These are phyloP conservation scores for Drosophila repleta DNA, from an alignment of 1,140 invertebrate genomes.

Conservation along the genomic window DNA sequence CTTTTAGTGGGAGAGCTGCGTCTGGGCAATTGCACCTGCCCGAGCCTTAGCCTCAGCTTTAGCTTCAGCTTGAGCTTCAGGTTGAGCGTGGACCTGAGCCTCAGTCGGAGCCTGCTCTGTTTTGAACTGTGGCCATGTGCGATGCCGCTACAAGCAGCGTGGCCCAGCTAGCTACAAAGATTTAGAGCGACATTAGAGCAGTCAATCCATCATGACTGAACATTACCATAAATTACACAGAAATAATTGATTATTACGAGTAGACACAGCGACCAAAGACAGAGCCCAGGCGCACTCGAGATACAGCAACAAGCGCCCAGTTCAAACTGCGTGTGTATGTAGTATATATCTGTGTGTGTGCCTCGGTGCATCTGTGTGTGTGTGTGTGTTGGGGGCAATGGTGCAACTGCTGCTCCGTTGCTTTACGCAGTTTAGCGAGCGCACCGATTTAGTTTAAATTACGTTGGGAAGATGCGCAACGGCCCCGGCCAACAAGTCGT, in stretches of 20 bases:
- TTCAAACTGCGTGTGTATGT: constrained; percentile 17
- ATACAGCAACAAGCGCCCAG: constrained; percentile 56
- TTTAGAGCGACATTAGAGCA: constrained; percentile 84
- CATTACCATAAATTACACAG: constrained; percentile 84
- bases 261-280: constrained; percentile 61
- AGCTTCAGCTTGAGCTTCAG: no score
- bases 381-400: constrained; percentile 43
- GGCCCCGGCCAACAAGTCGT: constrained; percentile 60
- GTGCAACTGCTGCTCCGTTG: constrained; percentile 30
- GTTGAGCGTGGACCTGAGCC: constrained; percentile 4
- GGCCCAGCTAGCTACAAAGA: constrained; percentile 73
- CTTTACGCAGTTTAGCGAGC: constrained; percentile 71
- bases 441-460: constrained; percentile 84
- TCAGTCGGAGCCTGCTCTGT: constrained; percentile 43
- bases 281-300: constrained; percentile 57
- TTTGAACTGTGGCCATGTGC: constrained; percentile 56
- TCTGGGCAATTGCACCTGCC: constrained; percentile 74
- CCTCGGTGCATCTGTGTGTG: constrained; percentile 4
- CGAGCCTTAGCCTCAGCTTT: constrained; percentile 36
- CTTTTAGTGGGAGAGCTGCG: constrained; percentile 71
- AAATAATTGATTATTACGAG: constrained; percentile 84
- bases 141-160: constrained; percentile 47
- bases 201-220: constrained; percentile 84
- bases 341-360: constrained; percentile 17
- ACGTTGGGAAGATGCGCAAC: constrained; percentile 76